Conservation (phyloP, 2,888 invertebrate species). For the Apotomis capreana region DNA sequence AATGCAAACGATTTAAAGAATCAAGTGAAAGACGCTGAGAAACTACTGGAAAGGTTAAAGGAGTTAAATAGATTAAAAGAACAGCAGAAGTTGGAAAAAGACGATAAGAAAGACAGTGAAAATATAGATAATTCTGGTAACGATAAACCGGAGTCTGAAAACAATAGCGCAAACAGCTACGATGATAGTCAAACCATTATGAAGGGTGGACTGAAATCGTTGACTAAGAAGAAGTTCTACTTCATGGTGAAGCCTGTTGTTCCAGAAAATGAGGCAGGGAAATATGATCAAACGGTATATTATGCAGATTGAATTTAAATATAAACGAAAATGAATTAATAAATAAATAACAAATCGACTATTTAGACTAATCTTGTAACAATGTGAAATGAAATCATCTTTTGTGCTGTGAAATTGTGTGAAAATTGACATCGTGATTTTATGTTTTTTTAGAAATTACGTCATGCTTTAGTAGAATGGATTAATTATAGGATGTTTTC, state of each 20-base stretch:
- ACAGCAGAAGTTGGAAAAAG: slow-evolving; percentile 43
- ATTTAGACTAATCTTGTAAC: neutral
- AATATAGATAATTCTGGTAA: slow-evolving; percentile 16
- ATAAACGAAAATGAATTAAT: neutral
- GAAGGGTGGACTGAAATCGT: slow-evolving; percentile 36
- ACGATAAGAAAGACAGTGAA: neutral
- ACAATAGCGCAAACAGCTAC: slow-evolving; percentile 13
- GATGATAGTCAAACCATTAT: slow-evolving; percentile 10
- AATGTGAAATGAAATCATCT: no score
- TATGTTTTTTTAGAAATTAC: no score
- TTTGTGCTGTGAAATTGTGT: no score
- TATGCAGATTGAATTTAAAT: slow-evolving; percentile 46
- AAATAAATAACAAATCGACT: slow-evolving; percentile 26
- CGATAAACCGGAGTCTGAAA: slow-evolving; percentile 6
- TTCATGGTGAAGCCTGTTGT: slow-evolving; percentile 56
- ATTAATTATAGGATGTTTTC: no score
- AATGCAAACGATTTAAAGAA: slow-evolving; percentile 28
- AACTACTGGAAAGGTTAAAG: slow-evolving; percentile 49
- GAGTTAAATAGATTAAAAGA: slow-evolving; percentile 52
- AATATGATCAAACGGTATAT: slow-evolving; percentile 50
- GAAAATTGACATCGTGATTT: no score
- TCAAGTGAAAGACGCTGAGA: slow-evolving; percentile 39
- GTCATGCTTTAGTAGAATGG: no score
- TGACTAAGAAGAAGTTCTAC: slow-evolving; percentile 51
- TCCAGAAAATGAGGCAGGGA: slow-evolving; percentile 51